Base-by-base conservation (phyloP, 2,888 invertebrate genomes). In the Archaeoteleia sp. region DNA sequence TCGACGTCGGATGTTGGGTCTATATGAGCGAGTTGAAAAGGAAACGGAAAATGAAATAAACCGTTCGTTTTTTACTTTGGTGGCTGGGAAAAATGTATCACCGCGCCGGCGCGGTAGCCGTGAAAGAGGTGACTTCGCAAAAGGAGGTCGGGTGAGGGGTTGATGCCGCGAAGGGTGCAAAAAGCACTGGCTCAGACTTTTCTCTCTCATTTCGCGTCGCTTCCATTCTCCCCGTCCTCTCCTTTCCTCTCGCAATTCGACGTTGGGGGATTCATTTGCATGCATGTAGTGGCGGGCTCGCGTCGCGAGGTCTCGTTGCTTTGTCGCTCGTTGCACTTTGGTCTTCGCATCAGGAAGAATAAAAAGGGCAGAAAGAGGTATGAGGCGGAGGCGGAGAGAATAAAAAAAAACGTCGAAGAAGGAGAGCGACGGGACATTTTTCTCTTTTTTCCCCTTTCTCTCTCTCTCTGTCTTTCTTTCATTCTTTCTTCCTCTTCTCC, bases 251-350 rank as follows among this genome's bases (percentile, higher is more conserved):
- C 35, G 27, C 27, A 15, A 32, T 34, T 48, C 40, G 9, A 27
- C 25, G 32, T 8, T 34, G 17, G 53, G 29, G 53, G n/a, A 48
- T 39, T 61, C 60, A 43, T 61, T 60, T 46, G 20, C 54, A 25
- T 25, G 45, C 63, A 34, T 37, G 61, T 32, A 49, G 29, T 43
- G 27, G 30, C 7, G 13, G 34, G n/a, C 27, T 13, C 37, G 20
- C 23, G 29, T 12, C 17, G n/a, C 34, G 29, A 10, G 42, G 42
- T 9, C 20, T 43, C 27, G 40, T 58, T n/a, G 68, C 66, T 63
- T 69, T 71, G 58, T 71, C 57, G 62, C 61, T 70, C 60, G 55
- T 62, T 40, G 66, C 40, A 57, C 70, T 42, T 46, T 48, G 55
- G 57, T 58, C 48, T 58, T 49, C 29, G 46, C 46, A 46, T 43